Evolutionary conservation across 2,113 vertebrate species (phyloP).

Genomic region (Emydura subglobosa): DNA sequence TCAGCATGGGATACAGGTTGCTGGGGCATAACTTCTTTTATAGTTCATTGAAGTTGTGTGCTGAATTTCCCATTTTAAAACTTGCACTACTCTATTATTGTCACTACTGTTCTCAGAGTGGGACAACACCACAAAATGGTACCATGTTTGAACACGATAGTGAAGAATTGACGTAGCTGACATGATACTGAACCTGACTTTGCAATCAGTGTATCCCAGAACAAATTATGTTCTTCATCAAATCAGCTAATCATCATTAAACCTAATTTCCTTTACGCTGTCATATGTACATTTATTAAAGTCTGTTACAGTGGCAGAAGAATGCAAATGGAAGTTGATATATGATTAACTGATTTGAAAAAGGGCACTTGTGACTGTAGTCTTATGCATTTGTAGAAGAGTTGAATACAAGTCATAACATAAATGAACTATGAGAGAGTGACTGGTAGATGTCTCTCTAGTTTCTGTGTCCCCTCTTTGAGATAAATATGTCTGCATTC

Average conservation of each 20-base stretch:
- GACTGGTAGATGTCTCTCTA: background rate
- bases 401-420: background rate
- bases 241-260: fast-evolving
- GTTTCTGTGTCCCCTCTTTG: background rate
- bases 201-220: background rate
- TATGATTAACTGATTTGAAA: background rate
- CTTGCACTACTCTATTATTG: background rate
- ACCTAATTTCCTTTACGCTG: background rate
- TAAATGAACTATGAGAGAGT: background rate
- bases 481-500: background rate
- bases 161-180: background rate
- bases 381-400: constrained; percentile 1
- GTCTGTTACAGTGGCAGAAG: background rate
- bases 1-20: background rate
- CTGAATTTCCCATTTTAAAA: background rate
- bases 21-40: background rate
- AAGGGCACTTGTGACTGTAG: background rate
- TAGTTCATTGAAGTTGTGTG: background rate
- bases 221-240: background rate
- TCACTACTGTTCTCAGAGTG: background rate
- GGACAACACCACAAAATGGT: background rate
- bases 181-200: background rate
- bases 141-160: background rate
- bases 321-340: background rate
- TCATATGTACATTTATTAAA: background rate